phyloP scores from a whole-genome alignment of 1,140 invertebrate species.

The Mesaphorura yosii region DNA sequence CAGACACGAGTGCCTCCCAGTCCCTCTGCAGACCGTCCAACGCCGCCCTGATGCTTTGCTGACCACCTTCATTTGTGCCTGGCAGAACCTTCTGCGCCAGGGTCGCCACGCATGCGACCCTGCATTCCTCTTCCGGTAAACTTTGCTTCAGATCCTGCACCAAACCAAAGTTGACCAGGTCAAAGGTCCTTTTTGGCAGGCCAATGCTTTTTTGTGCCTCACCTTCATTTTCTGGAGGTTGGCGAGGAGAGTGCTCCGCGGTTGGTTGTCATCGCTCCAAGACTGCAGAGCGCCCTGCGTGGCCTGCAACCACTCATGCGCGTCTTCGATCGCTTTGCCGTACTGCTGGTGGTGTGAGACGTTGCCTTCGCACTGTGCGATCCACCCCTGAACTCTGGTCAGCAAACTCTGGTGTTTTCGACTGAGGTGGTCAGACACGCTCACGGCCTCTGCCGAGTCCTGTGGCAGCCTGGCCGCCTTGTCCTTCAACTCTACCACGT shows the following conservation, averaged over 20 bases:
- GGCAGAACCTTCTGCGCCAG: constrained; percentile 82
- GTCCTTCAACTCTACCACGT: constrained; percentile 66
- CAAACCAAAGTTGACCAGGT: no score
- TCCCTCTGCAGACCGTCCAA: constrained; percentile 77
- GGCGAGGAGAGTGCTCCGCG: constrained; percentile 75
- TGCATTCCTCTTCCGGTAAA: constrained; percentile 71
- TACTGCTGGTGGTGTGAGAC: constrained; percentile 87
- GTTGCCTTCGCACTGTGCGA: constrained; percentile 64
- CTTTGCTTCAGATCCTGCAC: constrained; percentile 57
- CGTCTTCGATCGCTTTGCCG: constrained; percentile 73
- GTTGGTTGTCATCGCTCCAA: constrained; percentile 75
- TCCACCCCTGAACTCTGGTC: constrained; percentile 49
- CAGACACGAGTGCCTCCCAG: constrained; percentile 69
- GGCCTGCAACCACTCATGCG: constrained; percentile 80
- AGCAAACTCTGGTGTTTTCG: constrained; percentile 50
- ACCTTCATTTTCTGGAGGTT: constrained; percentile 81
- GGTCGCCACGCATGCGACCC: constrained; percentile 62
- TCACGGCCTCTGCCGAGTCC: constrained; percentile 49
- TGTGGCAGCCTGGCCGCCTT: constrained; percentile 63
- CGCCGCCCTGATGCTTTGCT: constrained; percentile 70
- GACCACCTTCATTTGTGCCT: constrained; percentile 70
- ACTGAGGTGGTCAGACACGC: constrained; percentile 38
- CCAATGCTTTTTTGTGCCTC: no score
- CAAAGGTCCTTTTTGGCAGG: no score
- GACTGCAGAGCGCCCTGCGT: constrained; percentile 71